A percentile compares a stretch with the other conserved stretches of the same genome.
phyloP scores from a whole-genome alignment of 2,113 vertebrate species.

The Cynoglossus semilaevis region DNA sequence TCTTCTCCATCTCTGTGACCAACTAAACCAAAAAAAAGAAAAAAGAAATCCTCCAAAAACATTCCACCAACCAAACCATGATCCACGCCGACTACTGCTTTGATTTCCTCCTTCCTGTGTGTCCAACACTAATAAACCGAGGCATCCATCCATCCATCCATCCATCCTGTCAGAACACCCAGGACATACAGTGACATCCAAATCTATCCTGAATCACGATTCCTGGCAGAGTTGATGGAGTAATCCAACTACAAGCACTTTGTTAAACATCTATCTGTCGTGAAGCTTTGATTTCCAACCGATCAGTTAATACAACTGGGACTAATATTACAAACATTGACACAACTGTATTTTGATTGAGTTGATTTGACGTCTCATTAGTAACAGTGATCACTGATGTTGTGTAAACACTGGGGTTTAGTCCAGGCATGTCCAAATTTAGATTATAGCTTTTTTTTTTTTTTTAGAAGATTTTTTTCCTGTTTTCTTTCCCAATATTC shows the following conservation, averaged over 20 bases:
- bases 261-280: background rate
- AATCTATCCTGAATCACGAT: background rate
- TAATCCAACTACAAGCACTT: conserved; percentile 7
- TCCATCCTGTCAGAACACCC: conserved; percentile 17
- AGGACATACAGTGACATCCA: conserved; percentile 15
- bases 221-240: conserved; percentile 2
- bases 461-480: too few species aligned
- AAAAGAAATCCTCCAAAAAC: conserved; percentile 20
- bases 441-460: too few species aligned
- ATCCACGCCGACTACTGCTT: background rate
- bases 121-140: conserved; percentile 29
- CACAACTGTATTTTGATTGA: too few species aligned
- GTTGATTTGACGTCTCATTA: too few species aligned
- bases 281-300: background rate
- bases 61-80: conserved; percentile 20
- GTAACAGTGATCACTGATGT: too few species aligned
- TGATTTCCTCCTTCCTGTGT: conserved; percentile 5
- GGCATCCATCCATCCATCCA: conserved; percentile 17
- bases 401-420: too few species aligned
- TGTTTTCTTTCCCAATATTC: too few species aligned
- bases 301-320: too few species aligned
- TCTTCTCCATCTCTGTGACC: conserved; percentile 36
- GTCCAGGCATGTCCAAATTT: too few species aligned
- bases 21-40: conserved; percentile 19
- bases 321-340: too few species aligned